Conservation (phyloP, 2,797 vertebrate species). For the Siniperca undulata region DNA sequence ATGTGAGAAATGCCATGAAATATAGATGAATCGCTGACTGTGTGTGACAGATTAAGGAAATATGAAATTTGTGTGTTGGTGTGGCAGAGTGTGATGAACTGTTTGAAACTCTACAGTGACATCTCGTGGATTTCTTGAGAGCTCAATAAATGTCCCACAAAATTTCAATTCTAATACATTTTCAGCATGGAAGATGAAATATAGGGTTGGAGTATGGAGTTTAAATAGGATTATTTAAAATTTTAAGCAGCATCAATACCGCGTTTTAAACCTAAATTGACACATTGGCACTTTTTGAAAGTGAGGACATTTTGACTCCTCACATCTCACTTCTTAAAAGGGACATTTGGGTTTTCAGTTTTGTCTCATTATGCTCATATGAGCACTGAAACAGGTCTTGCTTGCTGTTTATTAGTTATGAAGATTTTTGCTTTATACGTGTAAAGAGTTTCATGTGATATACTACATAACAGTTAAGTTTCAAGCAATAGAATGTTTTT, state of each 20-base stretch:
- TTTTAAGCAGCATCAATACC: slow-evolving; percentile 1
- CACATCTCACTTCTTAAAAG: neutral
- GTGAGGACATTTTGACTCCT: neutral
- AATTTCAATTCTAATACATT: slow-evolving; percentile 8
- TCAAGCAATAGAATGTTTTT: too few relatives aligned
- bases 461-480: too few relatives aligned
- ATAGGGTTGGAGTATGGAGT: neutral
- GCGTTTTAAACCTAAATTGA: neutral
- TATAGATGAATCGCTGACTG: slow-evolving; percentile 49
- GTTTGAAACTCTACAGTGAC: slow-evolving; percentile 41
- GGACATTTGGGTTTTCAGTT: neutral
- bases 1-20: slow-evolving; percentile 44
- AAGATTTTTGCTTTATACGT: too few relatives aligned
- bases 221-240: slow-evolving; percentile 16
- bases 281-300: neutral
- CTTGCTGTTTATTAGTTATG: too few relatives aligned
- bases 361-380: neutral
- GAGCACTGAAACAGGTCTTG: neutral
- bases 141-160: slow-evolving; percentile 22
- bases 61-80: slow-evolving; percentile 14
- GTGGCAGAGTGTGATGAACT: neutral
- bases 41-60: slow-evolving; percentile 52
- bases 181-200: neutral
- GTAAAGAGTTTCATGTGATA: too few relatives aligned
- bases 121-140: slow-evolving; percentile 48